phyloP scores from a whole-genome alignment of 2,888 invertebrate species.

The Nasonia oneida region DNA sequence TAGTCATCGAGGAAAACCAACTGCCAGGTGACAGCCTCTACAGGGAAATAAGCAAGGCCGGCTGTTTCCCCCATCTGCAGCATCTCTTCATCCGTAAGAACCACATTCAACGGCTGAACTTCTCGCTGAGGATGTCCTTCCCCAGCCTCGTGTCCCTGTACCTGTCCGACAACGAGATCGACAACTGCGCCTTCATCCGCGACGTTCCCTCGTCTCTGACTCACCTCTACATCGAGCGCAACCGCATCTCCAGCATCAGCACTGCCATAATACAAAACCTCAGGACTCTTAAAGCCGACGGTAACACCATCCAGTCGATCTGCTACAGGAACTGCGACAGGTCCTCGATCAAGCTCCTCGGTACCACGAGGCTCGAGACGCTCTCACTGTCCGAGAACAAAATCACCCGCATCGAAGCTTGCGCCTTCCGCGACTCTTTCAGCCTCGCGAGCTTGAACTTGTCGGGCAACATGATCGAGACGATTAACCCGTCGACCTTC shows the following conservation, averaged over 20 bases:
- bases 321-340: conserved; percentile 66
- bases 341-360: conserved; percentile 63
- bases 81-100: conserved; percentile 69
- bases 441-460: conserved; percentile 65
- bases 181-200: conserved; percentile 64
- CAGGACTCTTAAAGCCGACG: conserved; percentile 66
- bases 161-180: conserved; percentile 68
- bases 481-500: conserved; percentile 62
- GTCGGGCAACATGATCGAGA: conserved; percentile 64
- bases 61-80: conserved; percentile 66
- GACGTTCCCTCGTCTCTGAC: conserved; percentile 66
- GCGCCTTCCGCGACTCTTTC: conserved; percentile 64
- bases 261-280: conserved; percentile 63
- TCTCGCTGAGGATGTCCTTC: conserved; percentile 65
- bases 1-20: conserved; percentile 70
- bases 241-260: conserved; percentile 65
- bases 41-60: conserved; percentile 59
- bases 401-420: conserved; percentile 62
- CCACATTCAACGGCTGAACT: conserved; percentile 63
- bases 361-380: conserved; percentile 64
- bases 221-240: conserved; percentile 68
- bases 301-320: conserved; percentile 66
- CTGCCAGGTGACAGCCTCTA: conserved; percentile 58
- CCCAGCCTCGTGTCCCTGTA: conserved; percentile 69
- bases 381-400: conserved; percentile 68